Evolutionary conservation across 2,888 invertebrate species (phyloP).

Genomic region (Caenorhabditis becei): DNA sequence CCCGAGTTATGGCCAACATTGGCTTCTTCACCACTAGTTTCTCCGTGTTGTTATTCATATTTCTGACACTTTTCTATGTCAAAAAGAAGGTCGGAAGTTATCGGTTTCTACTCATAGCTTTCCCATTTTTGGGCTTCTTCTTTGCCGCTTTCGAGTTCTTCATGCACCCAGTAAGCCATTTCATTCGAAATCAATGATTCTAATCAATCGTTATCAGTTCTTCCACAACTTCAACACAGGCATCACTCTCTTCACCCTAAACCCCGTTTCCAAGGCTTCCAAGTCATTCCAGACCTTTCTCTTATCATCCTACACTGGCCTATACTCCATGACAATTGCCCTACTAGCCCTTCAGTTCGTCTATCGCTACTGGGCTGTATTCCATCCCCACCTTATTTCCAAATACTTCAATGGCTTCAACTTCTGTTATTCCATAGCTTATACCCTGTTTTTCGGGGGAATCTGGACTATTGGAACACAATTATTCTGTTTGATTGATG

Average conservation of each 20-base stretch:
- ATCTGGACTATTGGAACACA: neutral
- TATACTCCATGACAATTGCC: conserved; percentile 13
- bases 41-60: neutral
- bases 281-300: neutral
- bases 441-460: neutral
- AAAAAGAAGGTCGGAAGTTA: conserved; percentile 26
- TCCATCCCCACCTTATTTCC: neutral
- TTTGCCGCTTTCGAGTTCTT: conserved; percentile 9
- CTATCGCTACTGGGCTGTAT: conserved; percentile 20
- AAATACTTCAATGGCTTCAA: neutral
- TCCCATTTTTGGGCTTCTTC: conserved; percentile 12
- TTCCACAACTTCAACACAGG: neutral
- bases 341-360: conserved; percentile 17
- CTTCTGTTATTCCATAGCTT: neutral
- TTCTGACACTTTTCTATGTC: conserved; percentile 27
- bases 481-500: neutral
- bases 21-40: neutral
- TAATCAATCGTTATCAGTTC: neutral
- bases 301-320: neutral
- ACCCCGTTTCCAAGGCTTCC: neutral
- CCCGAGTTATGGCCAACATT: neutral
- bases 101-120: conserved; percentile 1
- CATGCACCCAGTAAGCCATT: conserved; percentile 10
- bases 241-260: neutral
- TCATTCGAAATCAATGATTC: too few relatives aligned